A percentile compares a stretch with the other conserved stretches of the same genome.
Conservation (phyloP, 2,888 invertebrate species). For the Trissolcus japonicus region DNA sequence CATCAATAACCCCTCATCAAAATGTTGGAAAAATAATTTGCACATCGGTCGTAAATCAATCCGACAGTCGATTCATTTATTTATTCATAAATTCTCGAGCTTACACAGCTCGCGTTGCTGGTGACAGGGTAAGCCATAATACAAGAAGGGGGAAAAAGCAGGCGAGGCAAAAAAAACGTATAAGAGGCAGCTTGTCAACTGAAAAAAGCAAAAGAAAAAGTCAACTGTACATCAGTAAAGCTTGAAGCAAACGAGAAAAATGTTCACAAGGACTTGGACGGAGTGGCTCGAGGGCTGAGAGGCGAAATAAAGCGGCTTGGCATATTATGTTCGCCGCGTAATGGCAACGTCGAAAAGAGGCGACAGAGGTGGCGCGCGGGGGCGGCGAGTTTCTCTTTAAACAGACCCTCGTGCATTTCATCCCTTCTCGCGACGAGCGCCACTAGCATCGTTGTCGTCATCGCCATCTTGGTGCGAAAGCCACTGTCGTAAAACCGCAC, state of each 20-base stretch:
- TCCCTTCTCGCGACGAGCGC: conserved; percentile 58
- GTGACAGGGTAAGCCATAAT: conserved; percentile 9
- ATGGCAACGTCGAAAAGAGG: conserved; percentile 50
- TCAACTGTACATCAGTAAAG: conserved; percentile 35
- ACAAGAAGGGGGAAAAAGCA: background rate
- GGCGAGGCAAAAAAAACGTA: conserved; percentile 28
- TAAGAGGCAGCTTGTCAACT: conserved; percentile 39
- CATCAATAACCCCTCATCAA: too few relatives aligned
- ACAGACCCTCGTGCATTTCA: conserved; percentile 65
- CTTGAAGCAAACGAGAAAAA: conserved; percentile 50
- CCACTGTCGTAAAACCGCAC: conserved; percentile 75
- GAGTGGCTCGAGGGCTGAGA: conserved; percentile 30
- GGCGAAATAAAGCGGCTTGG: conserved; percentile 56
- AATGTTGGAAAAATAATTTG: background rate
- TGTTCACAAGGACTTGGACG: conserved; percentile 30
- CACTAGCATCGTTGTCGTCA: conserved; percentile 57
- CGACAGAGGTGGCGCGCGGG: conserved; percentile 35
- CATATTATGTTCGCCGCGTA: conserved; percentile 57
- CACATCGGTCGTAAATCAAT: conserved; percentile 4
- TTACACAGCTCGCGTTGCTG: conserved; percentile 7
- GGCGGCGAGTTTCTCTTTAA: conserved; percentile 63
- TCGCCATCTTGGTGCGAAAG: conserved; percentile 64
- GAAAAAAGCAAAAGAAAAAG: conserved; percentile 32
- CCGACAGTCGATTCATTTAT: conserved; percentile 3
- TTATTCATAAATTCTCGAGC: conserved; percentile 13